These are phyloP conservation scores for Toxotes jaculatrix DNA, from an alignment of 2,113 vertebrate genomes.

Conservation along the genomic window DNA sequence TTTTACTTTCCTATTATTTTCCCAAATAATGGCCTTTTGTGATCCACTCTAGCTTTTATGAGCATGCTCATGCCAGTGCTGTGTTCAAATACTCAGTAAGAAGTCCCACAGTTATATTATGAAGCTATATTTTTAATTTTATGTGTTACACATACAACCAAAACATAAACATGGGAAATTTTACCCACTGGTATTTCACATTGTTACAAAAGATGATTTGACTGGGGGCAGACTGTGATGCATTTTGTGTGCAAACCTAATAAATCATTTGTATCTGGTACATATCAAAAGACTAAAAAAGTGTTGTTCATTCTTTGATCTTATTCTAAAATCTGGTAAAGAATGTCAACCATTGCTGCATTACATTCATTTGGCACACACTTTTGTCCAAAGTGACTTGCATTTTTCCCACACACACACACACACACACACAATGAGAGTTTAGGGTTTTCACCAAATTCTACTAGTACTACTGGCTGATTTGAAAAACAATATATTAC, in stretches of 20 bases:
- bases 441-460: neutral
- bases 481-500: neutral
- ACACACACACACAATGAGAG: neutral
- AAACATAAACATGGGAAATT: constrained; percentile 14
- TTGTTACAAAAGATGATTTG: neutral
- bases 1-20: neutral
- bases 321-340: neutral
- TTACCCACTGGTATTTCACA: neutral
- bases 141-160: constrained; percentile 15
- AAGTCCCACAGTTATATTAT: constrained; percentile 20
- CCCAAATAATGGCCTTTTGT: constrained; percentile 24
- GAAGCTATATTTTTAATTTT: constrained; percentile 32
- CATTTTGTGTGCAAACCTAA: constrained; percentile 15
- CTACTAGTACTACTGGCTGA: neutral
- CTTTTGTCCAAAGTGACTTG: neutral
- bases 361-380: constrained; percentile 16
- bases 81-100: constrained; percentile 28
- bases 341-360: neutral
- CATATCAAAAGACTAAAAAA: neutral
- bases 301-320: neutral
- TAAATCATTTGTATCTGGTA: constrained; percentile 14
- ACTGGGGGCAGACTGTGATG: neutral
- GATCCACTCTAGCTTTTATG: constrained; percentile 26
- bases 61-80: constrained; percentile 39
- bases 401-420: neutral